Evolutionary conservation across 2,113 vertebrate genomes (phyloP), one percentile per base, ranked within the genome.

Genomic region (Rhadina sibilatrix): DNA sequence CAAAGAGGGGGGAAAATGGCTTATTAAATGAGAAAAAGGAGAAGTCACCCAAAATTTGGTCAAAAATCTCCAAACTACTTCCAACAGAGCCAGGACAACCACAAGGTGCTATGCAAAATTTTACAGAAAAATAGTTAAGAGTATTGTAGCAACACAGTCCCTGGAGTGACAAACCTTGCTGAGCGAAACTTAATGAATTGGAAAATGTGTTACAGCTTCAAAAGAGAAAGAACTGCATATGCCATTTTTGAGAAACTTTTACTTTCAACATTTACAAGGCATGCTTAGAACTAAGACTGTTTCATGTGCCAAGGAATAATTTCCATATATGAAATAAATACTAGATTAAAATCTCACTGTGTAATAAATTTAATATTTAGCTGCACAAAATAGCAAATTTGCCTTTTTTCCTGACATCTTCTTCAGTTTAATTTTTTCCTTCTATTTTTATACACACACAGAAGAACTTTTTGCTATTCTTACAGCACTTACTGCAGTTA

Each of bases 1-100:
- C 20, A 24, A 22, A 16, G 10, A 10, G 2, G 8, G 7, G 6
- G 1, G 0, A 0, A 2, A 86, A 84, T 31, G 0, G 21, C 21
- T 66, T 63, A 20, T 61, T 53, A n/a, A 52, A 65, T 49, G 5
- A 89, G 11, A 4, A 53, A 40, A n/a, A 37, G 33, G 15, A 75
- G 33, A 72, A 23, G 14, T 33, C 2, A 30, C 54, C 33, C 18
- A 92, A 85, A 83, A 83, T 64, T 60, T 16, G 72, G 20, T 9
- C n/a, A 80, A 31, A 77, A 78, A 17, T 40, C 38, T 78, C 33
- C 30, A 33, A 61, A 81, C 25, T 35, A 33, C 17, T 71, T 66
- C 23, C 38, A 78, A 14, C 33, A 80, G 42, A 72, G 18, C 14
- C 15, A 79, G 30, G 28, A 11, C 37, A 88, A 76, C 11, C n/a